Evolutionary conservation across 2,888 invertebrate genomes (phyloP), one percentile per base, ranked within the genome.

Genomic region (Drosophila greeni): DNA sequence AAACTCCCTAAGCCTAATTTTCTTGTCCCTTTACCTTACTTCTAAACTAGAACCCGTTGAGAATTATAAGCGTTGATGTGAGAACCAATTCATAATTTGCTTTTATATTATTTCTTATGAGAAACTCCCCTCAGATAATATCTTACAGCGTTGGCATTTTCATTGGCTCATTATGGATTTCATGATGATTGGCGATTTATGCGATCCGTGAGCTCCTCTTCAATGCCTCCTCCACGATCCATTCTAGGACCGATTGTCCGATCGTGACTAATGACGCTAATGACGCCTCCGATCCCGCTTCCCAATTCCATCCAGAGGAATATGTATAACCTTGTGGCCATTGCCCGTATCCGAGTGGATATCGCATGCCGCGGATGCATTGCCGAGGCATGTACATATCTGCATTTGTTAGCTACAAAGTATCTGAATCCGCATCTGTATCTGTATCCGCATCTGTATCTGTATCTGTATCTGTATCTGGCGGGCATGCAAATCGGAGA

Each of bases 401-500:
- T 37, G 59, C 14, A 45, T 37, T 11, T 48, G 43, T 43, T 14
- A 29, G 45, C 34, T 23, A 16, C 36, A 52, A 29, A 29, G 55
- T 49, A 12, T 26, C 26, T 29, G 45, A 18, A 45, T 45, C 16
- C 16, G 42, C 1, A 24, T n/a, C 24, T 23, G n/a, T 8, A 36
- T 3, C 16, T 43, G 43, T 45, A 29, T 26, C 26, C 18, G 53
- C 16, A 8, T 23, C 23, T 23, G 39, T 20, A 14, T 8, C 20
- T 12, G 40, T 4, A 36, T 16, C 34, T 36, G 34, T 9, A 36
- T 36, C 16, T 36, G 51, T 18, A 33, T 49, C 49, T 51, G 16
- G 18, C n/a, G 34, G 68, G 51, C 66, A 67, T 67, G 49, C 66
- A 67, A 67, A 66, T 58, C 49, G 26, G 40, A 23, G 40, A 40